phyloP scores from a whole-genome alignment of 2,888 invertebrate genomes.

The Bibio marci region DNA sequence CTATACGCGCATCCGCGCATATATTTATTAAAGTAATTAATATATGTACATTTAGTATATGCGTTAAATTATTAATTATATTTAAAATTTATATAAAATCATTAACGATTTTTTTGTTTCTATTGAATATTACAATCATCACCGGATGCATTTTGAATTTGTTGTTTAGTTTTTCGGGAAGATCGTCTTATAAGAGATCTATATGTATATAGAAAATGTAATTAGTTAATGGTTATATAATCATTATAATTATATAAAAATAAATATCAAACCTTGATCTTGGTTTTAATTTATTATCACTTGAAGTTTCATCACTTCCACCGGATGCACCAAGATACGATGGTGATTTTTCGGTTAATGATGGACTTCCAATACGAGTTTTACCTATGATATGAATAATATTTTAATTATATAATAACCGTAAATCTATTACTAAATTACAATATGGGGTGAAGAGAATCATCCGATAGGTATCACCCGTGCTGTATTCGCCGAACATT shows the following conservation, averaged over 20 bases:
- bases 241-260: neutral
- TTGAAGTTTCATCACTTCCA: conserved; percentile 16
- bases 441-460: too few relatives aligned
- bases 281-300: conserved; percentile 19
- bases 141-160: conserved; percentile 50
- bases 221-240: neutral
- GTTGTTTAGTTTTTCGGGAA: conserved; percentile 62
- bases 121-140: conserved; percentile 59
- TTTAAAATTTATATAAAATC: neutral
- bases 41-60: too few relatives aligned
- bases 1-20: neutral
- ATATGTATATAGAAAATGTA: neutral
- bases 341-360: conserved; percentile 14
- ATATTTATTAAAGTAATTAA: too few relatives aligned
- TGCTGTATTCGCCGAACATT: too few relatives aligned
- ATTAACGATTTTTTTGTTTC: conserved; percentile 18
- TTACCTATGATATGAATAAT: conserved; percentile 18
- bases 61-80: neutral
- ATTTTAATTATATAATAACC: conserved; percentile 3
- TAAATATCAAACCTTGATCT: conserved; percentile 17
- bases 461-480: too few relatives aligned
- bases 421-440: neutral
- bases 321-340: conserved; percentile 14
- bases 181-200: conserved; percentile 63
- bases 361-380: conserved; percentile 26